A percentile compares a stretch with the other conserved stretches of the same genome.
Evolutionary conservation across 2,888 invertebrate genomes (phyloP).

Genomic region (Azorinus chamasolen): DNA sequence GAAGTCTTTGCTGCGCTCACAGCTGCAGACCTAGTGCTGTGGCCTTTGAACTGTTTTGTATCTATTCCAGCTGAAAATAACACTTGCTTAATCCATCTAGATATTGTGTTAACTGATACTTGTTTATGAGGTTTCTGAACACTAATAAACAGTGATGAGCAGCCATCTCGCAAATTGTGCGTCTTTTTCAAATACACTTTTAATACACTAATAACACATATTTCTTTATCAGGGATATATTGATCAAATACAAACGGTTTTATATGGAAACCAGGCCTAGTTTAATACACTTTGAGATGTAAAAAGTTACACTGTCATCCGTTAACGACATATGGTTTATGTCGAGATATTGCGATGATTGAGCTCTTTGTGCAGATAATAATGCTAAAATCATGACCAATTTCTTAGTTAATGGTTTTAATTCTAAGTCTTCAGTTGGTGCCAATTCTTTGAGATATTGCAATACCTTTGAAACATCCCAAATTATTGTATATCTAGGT

Average conservation of each 20-base stretch:
- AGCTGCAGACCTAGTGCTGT: neutral
- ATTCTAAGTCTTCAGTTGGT: neutral
- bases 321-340: neutral
- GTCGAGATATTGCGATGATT: neutral
- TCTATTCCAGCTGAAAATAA: neutral
- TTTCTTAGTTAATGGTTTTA: no score
- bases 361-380: neutral
- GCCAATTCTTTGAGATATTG: constrained; percentile 1
- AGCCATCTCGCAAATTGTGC: neutral
- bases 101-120: neutral
- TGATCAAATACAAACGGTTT: neutral
- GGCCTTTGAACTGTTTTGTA: neutral
- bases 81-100: neutral
- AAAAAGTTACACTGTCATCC: neutral
- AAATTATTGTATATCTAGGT: constrained; percentile 4
- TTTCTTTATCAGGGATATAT: neutral
- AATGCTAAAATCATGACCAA: neutral
- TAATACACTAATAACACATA: neutral
- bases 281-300: neutral
- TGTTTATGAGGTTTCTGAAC: neutral
- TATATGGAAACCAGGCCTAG: neutral
- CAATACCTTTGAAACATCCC: constrained; percentile 30
- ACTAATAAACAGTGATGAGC: neutral
- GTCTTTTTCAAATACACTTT: neutral
- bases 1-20: no score